Evolutionary conservation across 2,113 vertebrate genomes (phyloP).

Genomic region (rabbit (Oryctolagus cuniculus)): DNA sequence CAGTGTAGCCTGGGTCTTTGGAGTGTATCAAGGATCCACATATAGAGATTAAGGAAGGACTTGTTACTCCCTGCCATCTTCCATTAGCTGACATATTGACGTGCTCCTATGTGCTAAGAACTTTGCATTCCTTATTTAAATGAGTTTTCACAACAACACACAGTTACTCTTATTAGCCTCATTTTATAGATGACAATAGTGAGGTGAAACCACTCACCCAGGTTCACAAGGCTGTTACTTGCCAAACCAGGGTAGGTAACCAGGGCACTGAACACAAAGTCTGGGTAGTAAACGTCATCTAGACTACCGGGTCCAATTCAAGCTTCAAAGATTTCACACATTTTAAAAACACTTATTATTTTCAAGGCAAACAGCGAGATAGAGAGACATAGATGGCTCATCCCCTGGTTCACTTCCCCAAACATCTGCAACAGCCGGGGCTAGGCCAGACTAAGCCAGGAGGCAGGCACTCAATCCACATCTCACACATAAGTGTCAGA

Average conservation of each 20-base stretch:
- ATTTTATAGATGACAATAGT: neutral
- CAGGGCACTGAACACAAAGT: neutral
- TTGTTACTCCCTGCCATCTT: neutral
- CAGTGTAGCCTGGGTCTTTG: neutral
- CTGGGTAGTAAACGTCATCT: neutral
- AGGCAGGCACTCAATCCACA: too few species aligned
- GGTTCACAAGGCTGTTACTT: conserved; percentile 2
- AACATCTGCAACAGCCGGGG: too few species aligned
- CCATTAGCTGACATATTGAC: neutral
- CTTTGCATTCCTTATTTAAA: conserved; percentile 12
- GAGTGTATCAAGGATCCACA: neutral
- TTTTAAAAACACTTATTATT: too few species aligned
- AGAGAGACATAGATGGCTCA: too few species aligned
- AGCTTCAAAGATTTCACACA: neutral
- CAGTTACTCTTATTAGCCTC: neutral
- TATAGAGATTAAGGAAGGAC: neutral
- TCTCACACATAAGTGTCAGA: too few species aligned
- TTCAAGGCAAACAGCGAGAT: too few species aligned
- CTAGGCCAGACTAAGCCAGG: too few species aligned
- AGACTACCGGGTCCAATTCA: neutral
- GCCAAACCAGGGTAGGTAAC: neutral
- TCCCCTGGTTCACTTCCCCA: too few species aligned
- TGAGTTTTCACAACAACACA: neutral
- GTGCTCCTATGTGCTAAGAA: neutral
- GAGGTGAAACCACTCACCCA: neutral